phyloP scores from a whole-genome alignment of 2,888 invertebrate genomes.

The Villa cingulata region DNA sequence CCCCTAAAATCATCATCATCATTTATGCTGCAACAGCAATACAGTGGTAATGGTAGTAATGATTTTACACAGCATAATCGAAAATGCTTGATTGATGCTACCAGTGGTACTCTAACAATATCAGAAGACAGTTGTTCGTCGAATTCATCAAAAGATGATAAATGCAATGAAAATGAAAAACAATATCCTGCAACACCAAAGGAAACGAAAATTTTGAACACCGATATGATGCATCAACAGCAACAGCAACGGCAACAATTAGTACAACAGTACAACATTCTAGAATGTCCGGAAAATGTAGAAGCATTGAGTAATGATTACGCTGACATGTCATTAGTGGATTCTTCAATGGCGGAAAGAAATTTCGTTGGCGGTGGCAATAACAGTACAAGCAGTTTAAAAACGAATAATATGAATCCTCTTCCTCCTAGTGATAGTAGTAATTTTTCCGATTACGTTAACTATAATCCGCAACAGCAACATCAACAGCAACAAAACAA shows the following conservation, averaged over 20 bases:
- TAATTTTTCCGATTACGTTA: conserved; percentile 5
- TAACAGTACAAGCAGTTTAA: no score
- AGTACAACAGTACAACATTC: neutral
- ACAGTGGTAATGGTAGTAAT: conserved; percentile 11
- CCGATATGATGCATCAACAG: neutral
- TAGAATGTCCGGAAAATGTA: conserved; percentile 5
- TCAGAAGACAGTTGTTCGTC: conserved; percentile 19
- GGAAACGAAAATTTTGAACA: conserved; percentile 10
- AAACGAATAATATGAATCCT: no score
- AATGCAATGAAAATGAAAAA: neutral
- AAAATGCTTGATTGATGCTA: conserved; percentile 29
- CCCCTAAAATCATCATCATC: conserved; percentile 40
- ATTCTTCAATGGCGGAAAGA: no score
- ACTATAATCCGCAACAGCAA: conserved; percentile 1
- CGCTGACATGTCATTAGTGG: conserved; percentile 16
- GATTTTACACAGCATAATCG: conserved; percentile 18
- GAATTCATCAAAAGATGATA: neutral
- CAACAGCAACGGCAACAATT: neutral
- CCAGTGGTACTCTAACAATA: conserved; percentile 24
- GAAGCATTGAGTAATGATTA: conserved; percentile 16
- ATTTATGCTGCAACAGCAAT: conserved; percentile 1
- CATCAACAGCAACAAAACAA: neutral
- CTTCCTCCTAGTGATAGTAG: no score
- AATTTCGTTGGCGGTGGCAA: no score
- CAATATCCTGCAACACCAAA: neutral